Percentiles rank a stretch among this genome's conserved stretches.
These are phyloP conservation scores for Penaeus monodon DNA, from an alignment of 2,888 invertebrate species.

Conservation along the genomic window DNA sequence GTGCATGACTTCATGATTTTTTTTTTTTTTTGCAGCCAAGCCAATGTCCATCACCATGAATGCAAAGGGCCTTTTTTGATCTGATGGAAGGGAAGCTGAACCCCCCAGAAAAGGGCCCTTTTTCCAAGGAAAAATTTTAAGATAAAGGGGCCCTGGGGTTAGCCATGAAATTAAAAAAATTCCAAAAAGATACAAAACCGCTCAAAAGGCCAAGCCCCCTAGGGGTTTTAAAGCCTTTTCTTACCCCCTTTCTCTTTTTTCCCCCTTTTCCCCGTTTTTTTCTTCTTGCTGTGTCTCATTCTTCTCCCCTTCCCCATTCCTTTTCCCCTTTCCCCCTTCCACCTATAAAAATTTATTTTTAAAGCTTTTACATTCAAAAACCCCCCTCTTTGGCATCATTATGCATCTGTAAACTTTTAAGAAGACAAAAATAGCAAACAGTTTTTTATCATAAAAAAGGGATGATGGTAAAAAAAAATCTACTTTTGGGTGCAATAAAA, in stretches of 20 bases:
- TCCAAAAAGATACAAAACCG: constrained; percentile 74
- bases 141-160: constrained; percentile 96
- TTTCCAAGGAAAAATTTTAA: constrained; percentile 89
- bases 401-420: too few species aligned
- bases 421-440: too few species aligned
- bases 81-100: constrained; percentile 91
- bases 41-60: constrained; percentile 90
- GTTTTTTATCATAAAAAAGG: too few species aligned
- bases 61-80: constrained; percentile 88
- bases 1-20: background rate
- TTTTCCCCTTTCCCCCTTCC: background rate
- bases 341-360: background rate
- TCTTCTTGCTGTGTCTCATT: background rate
- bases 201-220: constrained; percentile 68
- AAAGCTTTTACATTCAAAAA: too few species aligned
- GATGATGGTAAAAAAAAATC: too few species aligned
- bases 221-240: constrained; percentile 2
- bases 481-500: too few species aligned
- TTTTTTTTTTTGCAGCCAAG: constrained; percentile 75
- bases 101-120: constrained; percentile 92
- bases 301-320: background rate
- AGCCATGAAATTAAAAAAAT: constrained; percentile 91
- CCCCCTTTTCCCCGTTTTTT: background rate
- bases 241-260: background rate
- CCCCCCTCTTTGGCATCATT: too few species aligned